phyloP scores from a whole-genome alignment of 2,113 vertebrate species.

The Rattus norvegicus region DNA sequence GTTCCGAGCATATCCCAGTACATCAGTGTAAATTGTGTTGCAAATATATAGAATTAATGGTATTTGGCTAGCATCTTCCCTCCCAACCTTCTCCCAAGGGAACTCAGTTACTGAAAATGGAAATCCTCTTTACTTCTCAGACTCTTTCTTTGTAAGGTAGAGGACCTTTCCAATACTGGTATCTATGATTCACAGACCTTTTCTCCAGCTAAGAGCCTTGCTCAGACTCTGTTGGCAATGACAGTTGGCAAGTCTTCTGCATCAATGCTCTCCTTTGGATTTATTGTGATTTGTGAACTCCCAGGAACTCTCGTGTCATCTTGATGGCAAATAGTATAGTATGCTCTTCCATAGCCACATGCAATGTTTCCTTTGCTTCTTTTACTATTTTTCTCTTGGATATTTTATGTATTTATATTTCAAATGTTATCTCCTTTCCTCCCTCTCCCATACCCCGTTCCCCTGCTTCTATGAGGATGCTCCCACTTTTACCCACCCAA shows the following conservation, averaged over 20 bases:
- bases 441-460: too few species aligned
- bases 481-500: too few species aligned
- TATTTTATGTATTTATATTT: too few species aligned
- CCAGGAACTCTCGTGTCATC: background rate
- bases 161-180: background rate
- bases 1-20: conserved; percentile 37
- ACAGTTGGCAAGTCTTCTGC: conserved; percentile 32
- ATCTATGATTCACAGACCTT: conserved; percentile 34
- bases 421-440: too few species aligned
- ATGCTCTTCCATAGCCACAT: background rate
- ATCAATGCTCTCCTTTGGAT: conserved; percentile 1
- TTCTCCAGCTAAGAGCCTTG: background rate
- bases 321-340: background rate
- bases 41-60: conserved; percentile 29
- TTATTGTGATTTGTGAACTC: conserved; percentile 13
- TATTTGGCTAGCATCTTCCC: background rate
- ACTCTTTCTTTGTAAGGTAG: background rate
- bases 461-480: too few species aligned
- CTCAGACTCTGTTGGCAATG: background rate
- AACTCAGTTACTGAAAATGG: conserved; percentile 31
- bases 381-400: background rate
- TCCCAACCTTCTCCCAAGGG: background rate
- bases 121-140: background rate
- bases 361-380: background rate
- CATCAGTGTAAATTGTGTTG: background rate